Percentiles rank a stretch among this genome's conserved stretches.
phyloP scores from a whole-genome alignment of 2,113 vertebrate genomes.

The Hippopotamus amphibius region DNA sequence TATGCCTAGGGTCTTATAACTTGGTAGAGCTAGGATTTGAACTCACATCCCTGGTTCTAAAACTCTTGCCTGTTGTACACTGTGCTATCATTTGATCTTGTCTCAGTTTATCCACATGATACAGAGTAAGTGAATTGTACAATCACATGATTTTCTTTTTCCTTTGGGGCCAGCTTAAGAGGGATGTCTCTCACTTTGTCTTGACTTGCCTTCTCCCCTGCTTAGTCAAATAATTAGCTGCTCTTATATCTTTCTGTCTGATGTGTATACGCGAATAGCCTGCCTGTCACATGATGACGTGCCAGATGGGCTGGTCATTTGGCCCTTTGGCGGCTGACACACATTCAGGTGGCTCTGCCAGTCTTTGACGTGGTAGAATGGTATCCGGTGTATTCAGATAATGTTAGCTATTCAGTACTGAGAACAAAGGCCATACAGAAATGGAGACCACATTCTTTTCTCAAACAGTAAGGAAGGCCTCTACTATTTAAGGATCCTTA shows the following conservation, averaged over 20 bases:
- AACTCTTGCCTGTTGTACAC: background rate
- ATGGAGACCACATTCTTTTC: constrained; percentile 58
- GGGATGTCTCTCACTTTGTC: background rate
- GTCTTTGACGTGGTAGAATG: constrained; percentile 62
- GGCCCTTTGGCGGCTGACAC: background rate
- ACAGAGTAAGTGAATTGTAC: background rate
- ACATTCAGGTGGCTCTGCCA: constrained; percentile 74
- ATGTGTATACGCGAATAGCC: constrained; percentile 44
- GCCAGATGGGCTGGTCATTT: constrained; percentile 48
- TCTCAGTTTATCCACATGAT: background rate
- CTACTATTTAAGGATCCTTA: constrained; percentile 61
- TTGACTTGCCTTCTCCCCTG: background rate
- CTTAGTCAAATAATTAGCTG: background rate
- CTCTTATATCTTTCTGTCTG: constrained; percentile 19
- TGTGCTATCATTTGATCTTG: background rate
- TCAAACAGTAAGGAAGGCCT: constrained; percentile 32
- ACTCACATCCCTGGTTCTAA: background rate
- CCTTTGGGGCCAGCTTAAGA: background rate
- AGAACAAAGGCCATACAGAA: constrained; percentile 62
- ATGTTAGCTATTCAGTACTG: constrained; percentile 63
- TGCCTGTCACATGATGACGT: constrained; percentile 26
- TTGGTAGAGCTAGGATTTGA: background rate
- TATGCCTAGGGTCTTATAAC: background rate
- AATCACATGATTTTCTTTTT: background rate
- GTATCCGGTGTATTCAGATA: constrained; percentile 64